phyloP scores from a whole-genome alignment of 2,888 invertebrate species.

The Hydrotaea diabolus region DNA sequence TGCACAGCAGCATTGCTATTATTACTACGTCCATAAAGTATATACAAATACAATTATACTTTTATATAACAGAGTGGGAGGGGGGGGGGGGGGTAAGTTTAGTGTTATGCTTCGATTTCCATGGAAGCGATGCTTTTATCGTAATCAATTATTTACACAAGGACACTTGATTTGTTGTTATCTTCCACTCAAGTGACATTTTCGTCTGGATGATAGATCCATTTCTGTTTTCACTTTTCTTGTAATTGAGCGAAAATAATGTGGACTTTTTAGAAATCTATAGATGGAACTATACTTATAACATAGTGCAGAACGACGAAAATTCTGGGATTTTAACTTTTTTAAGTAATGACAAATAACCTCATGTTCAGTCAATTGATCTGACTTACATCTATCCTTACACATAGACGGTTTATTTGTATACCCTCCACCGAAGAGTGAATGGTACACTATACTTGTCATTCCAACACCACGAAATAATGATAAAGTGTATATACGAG shows the following conservation, averaged over 20 bases:
- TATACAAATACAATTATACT: constrained; percentile 23
- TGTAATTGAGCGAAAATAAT: not conserved
- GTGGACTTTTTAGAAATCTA: not conserved
- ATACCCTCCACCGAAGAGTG: no score
- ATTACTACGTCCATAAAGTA: not conserved
- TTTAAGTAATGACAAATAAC: no score
- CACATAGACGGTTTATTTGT: no score
- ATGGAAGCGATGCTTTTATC: not conserved
- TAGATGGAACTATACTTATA: no score
- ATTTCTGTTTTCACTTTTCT: not conserved
- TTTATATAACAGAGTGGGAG: constrained; percentile 12
- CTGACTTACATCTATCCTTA: no score
- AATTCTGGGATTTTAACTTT: no score
- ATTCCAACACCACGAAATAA: no score
- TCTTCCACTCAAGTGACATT: not conserved
- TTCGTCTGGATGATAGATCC: not conserved
- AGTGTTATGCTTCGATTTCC: not conserved
- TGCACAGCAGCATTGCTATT: not conserved
- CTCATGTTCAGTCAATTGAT: no score
- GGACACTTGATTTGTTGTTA: not conserved
- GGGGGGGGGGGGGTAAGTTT: no score
- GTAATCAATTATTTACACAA: not conserved
- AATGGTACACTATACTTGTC: no score
- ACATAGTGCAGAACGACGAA: no score
- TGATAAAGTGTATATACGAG: no score